Percentiles rank a stretch among this genome's conserved stretches.
phyloP scores from a whole-genome alignment of 1,140 invertebrate species.

The Cyphomyrmex costatus region DNA sequence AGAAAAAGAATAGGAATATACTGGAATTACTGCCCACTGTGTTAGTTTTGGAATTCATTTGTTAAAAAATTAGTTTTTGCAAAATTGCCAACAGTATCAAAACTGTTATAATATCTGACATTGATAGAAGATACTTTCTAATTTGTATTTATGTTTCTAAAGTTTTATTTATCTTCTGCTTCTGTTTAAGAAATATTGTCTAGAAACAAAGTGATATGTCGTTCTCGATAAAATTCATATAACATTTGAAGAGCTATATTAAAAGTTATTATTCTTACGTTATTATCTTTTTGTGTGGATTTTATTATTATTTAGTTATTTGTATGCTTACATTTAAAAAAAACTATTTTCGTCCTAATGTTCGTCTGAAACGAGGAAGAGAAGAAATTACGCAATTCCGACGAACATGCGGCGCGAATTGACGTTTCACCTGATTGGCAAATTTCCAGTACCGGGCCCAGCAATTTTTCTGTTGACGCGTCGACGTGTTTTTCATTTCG shows the following conservation, averaged over 20 bases:
- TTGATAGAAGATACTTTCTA: too few relatives aligned
- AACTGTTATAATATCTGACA: too few relatives aligned
- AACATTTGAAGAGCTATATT: neutral
- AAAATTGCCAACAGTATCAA: too few relatives aligned
- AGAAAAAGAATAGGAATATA: too few relatives aligned
- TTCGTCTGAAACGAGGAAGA: neutral
- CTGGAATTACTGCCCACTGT: too few relatives aligned
- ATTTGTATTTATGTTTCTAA: too few relatives aligned
- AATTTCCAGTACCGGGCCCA: slow-evolving; percentile 39
- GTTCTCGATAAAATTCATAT: neutral
- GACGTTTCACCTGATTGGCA: slow-evolving; percentile 51
- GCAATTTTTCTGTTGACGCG: slow-evolving; percentile 52
- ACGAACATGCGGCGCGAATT: slow-evolving; percentile 28
- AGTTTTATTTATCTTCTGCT: too few relatives aligned
- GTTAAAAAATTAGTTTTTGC: too few relatives aligned
- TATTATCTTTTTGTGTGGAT: neutral
- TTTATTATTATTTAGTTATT: neutral
- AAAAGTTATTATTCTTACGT: too few relatives aligned
- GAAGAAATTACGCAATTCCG: neutral
- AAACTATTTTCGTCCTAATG: neutral
- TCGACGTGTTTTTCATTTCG: slow-evolving; percentile 61
- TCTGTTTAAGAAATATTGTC: too few relatives aligned
- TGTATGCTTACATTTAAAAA: neutral
- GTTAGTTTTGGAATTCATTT: too few relatives aligned
- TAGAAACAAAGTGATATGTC: too few relatives aligned